Percentiles rank a stretch among this genome's conserved stretches.
phyloP scores from a whole-genome alignment of 35 echinoderm and acorn worm genomes.

The Ophiothrix spiculata region DNA sequence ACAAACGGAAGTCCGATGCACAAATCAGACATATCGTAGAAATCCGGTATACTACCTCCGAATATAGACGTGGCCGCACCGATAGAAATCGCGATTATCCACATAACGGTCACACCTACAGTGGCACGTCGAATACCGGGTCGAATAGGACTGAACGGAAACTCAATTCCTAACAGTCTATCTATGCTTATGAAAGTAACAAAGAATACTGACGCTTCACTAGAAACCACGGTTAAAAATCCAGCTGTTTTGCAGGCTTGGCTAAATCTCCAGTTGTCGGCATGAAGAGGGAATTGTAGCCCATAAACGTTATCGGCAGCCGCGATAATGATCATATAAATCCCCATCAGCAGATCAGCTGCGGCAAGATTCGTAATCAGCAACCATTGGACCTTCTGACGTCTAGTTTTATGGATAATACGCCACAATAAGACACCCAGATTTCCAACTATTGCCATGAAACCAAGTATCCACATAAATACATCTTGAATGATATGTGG shows the following conservation, averaged over 20 bases:
- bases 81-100: not conserved
- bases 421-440: not conserved
- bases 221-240: slow-evolving; percentile 33
- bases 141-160: slow-evolving; percentile 22
- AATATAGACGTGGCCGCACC: not conserved
- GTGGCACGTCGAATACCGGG: not conserved
- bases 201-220: slow-evolving; percentile 44
- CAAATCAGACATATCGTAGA: slow-evolving; percentile 1
- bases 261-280: slow-evolving; percentile 14
- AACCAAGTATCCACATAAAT: not conserved
- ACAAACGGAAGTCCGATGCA: not conserved
- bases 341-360: slow-evolving; percentile 38
- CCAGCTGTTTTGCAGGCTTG: slow-evolving; percentile 17
- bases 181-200: slow-evolving; percentile 47
- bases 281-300: slow-evolving; percentile 18
- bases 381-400: not conserved
- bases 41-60: not conserved
- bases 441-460: not conserved
- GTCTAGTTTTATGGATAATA: not conserved
- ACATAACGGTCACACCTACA: not conserved
- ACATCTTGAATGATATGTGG: not conserved
- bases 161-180: slow-evolving; percentile 31
- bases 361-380: not conserved
- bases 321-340: slow-evolving; percentile 50
- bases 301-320: slow-evolving; percentile 22